Base-by-base conservation (phyloP, 1,140 invertebrate genomes). In the Magallana gigas region DNA sequence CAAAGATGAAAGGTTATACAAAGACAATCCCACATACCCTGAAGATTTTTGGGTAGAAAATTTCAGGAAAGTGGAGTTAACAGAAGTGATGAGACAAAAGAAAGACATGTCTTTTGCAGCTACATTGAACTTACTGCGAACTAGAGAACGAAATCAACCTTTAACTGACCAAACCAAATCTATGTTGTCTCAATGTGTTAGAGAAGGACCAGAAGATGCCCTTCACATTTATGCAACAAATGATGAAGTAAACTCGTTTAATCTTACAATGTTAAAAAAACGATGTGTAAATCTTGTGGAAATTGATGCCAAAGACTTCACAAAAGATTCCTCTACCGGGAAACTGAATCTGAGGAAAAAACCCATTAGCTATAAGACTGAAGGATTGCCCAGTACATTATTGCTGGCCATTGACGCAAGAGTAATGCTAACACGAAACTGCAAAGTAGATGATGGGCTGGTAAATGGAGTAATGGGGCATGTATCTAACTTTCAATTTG, bases 61-160 rank as follows among this genome's bases (percentile, higher is more conserved):
- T 14, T 88, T 88, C 59, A 23, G 48, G 56, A 81, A 85, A n/a
- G 87, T 59, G 8, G 11, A 36, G 1, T 48, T 88, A 2, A 57
- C 14, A 0, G 68, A 88, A 56, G 18, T 85, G 2, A 88, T 88
- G 87, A 18, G 87, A 59, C 87, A 88, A 76, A 88, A 81, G 12
- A 56, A 83, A n/a, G 83, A 81, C 29, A 8, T 62, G 8, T 2
- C 48, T n/a, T 88, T 81, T 85, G 83, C 87, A n/a, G n/a, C 48
- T 5, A 29, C 62, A 56, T 23, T 88, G 18, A 85, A 88, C 58
- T 29, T 83, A 68, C 58, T 84, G 6, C 14, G 87, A 85, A 80
- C 57, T n/a, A 57, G 84, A 11, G 6, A 56, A 5, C 81, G 71
- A 11, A 57, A 57, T 8, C 12, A 71, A 57, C 68, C 83, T 29